These are phyloP conservation scores for Eucriotettix oculatus DNA, from an alignment of 2,888 invertebrate species.

Conservation along the genomic window DNA sequence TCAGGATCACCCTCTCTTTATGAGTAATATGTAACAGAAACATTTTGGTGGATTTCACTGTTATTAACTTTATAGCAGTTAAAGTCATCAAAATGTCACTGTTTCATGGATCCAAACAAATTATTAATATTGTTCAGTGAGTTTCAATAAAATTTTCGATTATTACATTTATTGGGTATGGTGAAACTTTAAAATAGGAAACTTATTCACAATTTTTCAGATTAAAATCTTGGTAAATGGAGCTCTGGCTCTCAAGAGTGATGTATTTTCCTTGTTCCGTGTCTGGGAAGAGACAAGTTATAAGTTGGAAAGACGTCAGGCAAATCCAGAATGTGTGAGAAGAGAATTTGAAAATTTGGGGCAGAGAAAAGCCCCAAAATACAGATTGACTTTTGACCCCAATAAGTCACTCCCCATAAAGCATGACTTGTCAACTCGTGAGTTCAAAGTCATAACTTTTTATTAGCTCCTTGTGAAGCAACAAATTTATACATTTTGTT, in stretches of 20 bases:
- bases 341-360: conserved; percentile 60
- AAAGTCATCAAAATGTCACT: too few species aligned
- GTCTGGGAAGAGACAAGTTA: conserved; percentile 96
- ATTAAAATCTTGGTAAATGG: conserved; percentile 42
- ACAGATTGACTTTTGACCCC: conserved; percentile 54
- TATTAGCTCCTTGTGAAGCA: too few species aligned
- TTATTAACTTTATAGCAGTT: too few species aligned
- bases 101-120: too few species aligned
- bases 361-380: conserved; percentile 51
- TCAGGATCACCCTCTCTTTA: too few species aligned
- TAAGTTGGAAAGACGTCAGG: conserved; percentile 70
- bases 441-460: neutral
- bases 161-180: too few species aligned
- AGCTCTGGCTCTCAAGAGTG: conserved; percentile 38
- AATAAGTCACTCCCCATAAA: conserved; percentile 29
- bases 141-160: too few species aligned
- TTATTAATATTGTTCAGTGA: too few species aligned
- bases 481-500: too few species aligned
- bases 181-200: too few species aligned
- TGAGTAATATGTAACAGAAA: too few species aligned
- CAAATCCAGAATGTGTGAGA: conserved; percentile 57
- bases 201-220: conserved; percentile 13
- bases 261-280: conserved; percentile 50
- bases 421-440: neutral
- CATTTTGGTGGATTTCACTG: too few species aligned